Percentiles rank a stretch among this genome's conserved stretches.
These are phyloP conservation scores for Diaphora mendica DNA, from an alignment of 2,888 invertebrate species.

Conservation along the genomic window DNA sequence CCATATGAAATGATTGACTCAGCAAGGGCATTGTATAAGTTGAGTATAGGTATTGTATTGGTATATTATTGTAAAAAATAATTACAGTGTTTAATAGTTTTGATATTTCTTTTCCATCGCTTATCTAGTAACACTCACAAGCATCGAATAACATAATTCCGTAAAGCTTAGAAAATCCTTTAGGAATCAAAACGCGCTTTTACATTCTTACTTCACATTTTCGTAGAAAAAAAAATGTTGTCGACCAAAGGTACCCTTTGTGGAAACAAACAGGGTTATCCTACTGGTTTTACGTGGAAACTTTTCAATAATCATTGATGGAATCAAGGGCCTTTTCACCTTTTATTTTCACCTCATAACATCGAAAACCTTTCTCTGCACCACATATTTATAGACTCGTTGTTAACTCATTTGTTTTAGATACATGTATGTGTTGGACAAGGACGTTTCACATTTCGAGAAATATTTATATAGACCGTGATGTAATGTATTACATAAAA, in stretches of 20 bases:
- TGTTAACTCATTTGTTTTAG: background rate
- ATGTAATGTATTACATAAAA: no score
- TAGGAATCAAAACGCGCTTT: slow-evolving; percentile 56
- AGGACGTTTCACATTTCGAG: slow-evolving; percentile 23
- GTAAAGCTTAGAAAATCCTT: slow-evolving; percentile 55
- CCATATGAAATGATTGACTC: no score
- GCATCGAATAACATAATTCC: slow-evolving; percentile 22
- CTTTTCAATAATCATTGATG: slow-evolving; percentile 79
- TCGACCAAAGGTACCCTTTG: slow-evolving; percentile 63
- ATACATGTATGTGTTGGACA: slow-evolving; percentile 19
- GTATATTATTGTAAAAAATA: background rate
- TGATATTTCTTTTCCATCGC: background rate
- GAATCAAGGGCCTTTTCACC: slow-evolving; percentile 47
- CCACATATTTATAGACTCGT: slow-evolving; percentile 14
- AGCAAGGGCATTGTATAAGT: no score
- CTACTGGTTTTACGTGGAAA: slow-evolving; percentile 57
- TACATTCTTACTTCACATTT: slow-evolving; percentile 69
- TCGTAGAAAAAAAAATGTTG: slow-evolving; percentile 61
- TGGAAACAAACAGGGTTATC: slow-evolving; percentile 63
- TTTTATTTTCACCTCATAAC: slow-evolving; percentile 55
- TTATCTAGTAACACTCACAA: slow-evolving; percentile 6
- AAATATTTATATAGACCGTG: slow-evolving; percentile 26
- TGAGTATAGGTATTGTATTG: no score
- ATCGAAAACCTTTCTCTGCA: slow-evolving; percentile 22
- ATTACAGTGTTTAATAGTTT: background rate